Conservation (phyloP, 2,888 invertebrate species). For the Volucella bombylans region DNA sequence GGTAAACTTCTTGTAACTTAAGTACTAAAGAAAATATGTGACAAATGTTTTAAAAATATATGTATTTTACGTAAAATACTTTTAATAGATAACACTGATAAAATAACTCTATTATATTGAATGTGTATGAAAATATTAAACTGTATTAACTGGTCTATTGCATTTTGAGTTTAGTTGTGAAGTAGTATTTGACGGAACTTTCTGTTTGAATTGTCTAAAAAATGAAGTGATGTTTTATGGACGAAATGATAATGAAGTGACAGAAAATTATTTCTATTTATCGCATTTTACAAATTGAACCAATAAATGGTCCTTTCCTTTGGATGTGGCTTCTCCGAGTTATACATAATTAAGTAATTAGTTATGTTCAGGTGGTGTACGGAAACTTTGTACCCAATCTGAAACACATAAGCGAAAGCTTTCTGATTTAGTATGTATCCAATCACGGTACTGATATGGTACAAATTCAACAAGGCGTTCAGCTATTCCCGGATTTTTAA, state of each 20-base stretch:
- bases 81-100: slow-evolving; percentile 70
- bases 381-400: slow-evolving; percentile 80
- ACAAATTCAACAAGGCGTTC: slow-evolving; percentile 80
- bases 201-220: slow-evolving; percentile 65
- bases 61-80: slow-evolving; percentile 58
- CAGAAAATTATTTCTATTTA: slow-evolving; percentile 59
- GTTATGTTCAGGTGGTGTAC: slow-evolving; percentile 80
- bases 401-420: slow-evolving; percentile 80
- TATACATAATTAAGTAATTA: slow-evolving; percentile 80
- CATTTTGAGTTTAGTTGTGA: slow-evolving; percentile 45
- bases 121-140: slow-evolving; percentile 52
- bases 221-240: slow-evolving; percentile 60
- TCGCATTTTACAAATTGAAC: slow-evolving; percentile 72
- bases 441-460: slow-evolving; percentile 81
- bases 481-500: slow-evolving; percentile 81
- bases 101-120: slow-evolving; percentile 61
- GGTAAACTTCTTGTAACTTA: slow-evolving; percentile 56
- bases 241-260: slow-evolving; percentile 56
- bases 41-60: slow-evolving; percentile 34
- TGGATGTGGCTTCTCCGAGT: slow-evolving; percentile 68
- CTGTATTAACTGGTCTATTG: slow-evolving; percentile 70
- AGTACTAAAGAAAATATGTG: slow-evolving; percentile 54
- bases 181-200: slow-evolving; percentile 69
- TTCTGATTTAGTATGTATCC: slow-evolving; percentile 80
- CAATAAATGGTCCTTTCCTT: slow-evolving; percentile 52